phyloP scores from a whole-genome alignment of 2,888 invertebrate genomes.

The Acanthosepion pharaonis region DNA sequence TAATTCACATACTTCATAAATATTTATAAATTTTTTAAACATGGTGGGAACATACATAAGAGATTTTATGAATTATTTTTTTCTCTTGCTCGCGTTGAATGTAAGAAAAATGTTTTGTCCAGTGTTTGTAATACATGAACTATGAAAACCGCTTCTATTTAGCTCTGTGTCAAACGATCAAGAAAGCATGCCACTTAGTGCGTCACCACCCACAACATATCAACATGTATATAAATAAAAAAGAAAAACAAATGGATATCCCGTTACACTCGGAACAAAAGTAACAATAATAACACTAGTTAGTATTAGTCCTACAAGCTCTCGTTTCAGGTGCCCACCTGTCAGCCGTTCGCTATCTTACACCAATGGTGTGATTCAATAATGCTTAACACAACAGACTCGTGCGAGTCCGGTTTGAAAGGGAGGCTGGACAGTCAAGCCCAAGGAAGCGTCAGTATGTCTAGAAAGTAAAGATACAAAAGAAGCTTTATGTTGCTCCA shows the following conservation, averaged over 20 bases:
- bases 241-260: not conserved
- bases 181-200: too few relatives aligned
- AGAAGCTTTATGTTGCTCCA: not conserved
- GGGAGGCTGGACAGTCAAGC: conserved; percentile 2
- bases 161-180: too few relatives aligned
- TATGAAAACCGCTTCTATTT: too few relatives aligned
- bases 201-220: too few relatives aligned
- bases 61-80: too few relatives aligned
- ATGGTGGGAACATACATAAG: too few relatives aligned
- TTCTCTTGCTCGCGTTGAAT: too few relatives aligned
- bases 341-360: not conserved
- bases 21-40: too few relatives aligned
- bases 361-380: not conserved
- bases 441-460: not conserved
- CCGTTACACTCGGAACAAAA: not conserved
- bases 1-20: too few relatives aligned
- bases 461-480: not conserved
- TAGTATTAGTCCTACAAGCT: not conserved
- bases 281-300: not conserved
- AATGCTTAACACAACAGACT: not conserved
- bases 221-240: too few relatives aligned
- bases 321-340: not conserved
- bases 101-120: too few relatives aligned
- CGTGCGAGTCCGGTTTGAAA: not conserved
- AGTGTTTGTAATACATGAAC: too few relatives aligned